phyloP scores from a whole-genome alignment of 2,113 vertebrate species.

The Stomatorhinus ivindoensis region DNA sequence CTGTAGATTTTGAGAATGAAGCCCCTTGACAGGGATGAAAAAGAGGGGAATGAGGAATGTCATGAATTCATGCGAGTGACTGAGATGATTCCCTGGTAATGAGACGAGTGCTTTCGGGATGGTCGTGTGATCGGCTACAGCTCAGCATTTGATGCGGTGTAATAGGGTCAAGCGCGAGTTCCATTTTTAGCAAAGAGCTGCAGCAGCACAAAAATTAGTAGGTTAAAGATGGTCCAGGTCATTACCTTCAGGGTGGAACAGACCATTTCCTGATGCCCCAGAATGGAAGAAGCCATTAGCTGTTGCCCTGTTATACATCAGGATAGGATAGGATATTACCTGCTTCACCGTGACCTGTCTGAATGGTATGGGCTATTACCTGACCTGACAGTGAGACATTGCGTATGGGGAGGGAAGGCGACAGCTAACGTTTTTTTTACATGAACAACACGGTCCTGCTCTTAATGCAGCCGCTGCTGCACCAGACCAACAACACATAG shows the following conservation, averaged over 20 bases:
- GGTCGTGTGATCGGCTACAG: neutral
- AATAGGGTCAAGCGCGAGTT: neutral
- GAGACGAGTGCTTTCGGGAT: neutral
- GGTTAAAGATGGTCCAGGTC: conserved; percentile 1
- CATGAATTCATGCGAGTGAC: neutral
- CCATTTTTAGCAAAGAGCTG: neutral
- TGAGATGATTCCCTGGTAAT: neutral
- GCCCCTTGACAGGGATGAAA: neutral
- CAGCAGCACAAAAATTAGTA: neutral
- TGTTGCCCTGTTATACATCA: neutral
- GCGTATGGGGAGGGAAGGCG: neutral
- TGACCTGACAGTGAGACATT: neutral
- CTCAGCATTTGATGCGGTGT: neutral
- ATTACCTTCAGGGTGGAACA: neutral
- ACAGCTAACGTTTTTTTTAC: neutral
- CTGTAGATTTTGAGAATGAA: neutral
- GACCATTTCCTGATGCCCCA: neutral
- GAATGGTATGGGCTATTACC: neutral
- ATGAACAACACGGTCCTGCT: neutral
- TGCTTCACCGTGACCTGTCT: neutral
- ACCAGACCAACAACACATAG: neutral
- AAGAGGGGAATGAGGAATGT: neutral
- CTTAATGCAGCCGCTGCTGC: neutral
- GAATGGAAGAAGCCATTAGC: neutral
- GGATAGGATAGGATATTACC: neutral